These are phyloP conservation scores for Zosterops borbonicus DNA, from an alignment of 2,113 vertebrate genomes.

Conservation along the genomic window DNA sequence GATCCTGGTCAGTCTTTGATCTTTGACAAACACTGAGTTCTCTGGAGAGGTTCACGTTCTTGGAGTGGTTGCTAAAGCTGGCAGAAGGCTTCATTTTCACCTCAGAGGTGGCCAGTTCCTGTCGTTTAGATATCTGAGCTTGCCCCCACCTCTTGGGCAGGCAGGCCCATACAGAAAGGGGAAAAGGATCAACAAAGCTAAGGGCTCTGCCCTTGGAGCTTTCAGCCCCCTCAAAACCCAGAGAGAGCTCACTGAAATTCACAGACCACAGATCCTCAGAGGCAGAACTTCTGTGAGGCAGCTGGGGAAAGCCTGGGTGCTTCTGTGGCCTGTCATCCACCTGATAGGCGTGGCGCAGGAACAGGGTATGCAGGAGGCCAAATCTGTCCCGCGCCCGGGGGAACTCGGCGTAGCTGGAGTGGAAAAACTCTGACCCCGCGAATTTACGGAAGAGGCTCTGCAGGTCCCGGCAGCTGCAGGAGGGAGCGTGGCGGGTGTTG, in stretches of 20 bases:
- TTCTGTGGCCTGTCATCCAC: constrained; percentile 31
- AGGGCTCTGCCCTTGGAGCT: constrained; percentile 82
- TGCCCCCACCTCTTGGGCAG: constrained; percentile 77
- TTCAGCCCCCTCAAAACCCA: constrained; percentile 90
- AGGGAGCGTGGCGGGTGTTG: constrained; percentile 87
- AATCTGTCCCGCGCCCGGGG: constrained; percentile 81
- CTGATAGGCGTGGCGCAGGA: constrained; percentile 81
- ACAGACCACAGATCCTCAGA: constrained; percentile 91
- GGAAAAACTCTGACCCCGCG: constrained; percentile 81
- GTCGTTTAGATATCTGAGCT: constrained; percentile 47
- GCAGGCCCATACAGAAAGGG: constrained; percentile 89
- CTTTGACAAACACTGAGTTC: constrained; percentile 60
- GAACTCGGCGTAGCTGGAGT: constrained; percentile 71
- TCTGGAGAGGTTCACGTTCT: background rate
- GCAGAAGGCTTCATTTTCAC: constrained; percentile 73
- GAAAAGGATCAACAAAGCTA: constrained; percentile 88
- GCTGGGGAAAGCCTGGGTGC: background rate
- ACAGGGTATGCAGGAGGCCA: constrained; percentile 82
- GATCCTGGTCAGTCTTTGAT: constrained; percentile 77
- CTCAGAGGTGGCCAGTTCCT: constrained; percentile 31
- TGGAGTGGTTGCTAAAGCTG: constrained; percentile 72
- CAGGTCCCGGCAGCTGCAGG: constrained; percentile 74
- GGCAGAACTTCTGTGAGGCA: constrained; percentile 59
- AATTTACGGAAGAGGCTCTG: constrained; percentile 80
- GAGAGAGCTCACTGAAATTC: constrained; percentile 79